Conservation (phyloP, 2,797 vertebrate genomes). For the Crenuchus spilurus region DNA sequence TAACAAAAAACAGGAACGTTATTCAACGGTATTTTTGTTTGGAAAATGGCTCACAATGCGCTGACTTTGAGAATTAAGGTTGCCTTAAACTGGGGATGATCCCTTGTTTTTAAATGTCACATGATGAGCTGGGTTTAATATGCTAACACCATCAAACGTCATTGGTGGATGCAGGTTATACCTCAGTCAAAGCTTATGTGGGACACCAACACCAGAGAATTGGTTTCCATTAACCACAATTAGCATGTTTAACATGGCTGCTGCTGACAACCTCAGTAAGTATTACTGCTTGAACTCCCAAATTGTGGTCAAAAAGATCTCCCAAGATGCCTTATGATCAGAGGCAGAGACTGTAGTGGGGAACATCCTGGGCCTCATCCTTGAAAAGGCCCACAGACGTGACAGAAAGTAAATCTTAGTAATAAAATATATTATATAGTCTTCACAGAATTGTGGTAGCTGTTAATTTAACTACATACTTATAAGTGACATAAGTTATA, state of each 20-base stretch:
- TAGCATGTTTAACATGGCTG: neutral
- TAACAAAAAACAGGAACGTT: conserved; percentile 5
- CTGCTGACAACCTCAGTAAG: neutral
- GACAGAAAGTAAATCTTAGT: no score
- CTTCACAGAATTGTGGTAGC: no score
- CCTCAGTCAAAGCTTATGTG: neutral
- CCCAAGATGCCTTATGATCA: neutral
- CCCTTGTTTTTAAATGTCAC: conserved; percentile 6
- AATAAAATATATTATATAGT: no score
- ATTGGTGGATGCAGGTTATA: neutral
- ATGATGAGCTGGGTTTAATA: neutral
- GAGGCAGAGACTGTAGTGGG: no score
- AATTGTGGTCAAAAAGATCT: neutral
- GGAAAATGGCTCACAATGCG: neutral
- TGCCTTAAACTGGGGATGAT: neutral
- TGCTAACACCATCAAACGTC: neutral
- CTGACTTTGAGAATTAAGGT: neutral
- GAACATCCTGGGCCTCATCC: no score
- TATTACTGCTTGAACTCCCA: neutral
- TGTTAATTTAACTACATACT: no score
- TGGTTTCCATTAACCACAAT: conserved; percentile 1
- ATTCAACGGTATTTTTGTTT: neutral
- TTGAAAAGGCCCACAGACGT: no score
- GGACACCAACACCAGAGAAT: neutral
- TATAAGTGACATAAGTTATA: no score